Conservation (phyloP, 2,113 vertebrate genomes). For the Candoia aspera region DNA sequence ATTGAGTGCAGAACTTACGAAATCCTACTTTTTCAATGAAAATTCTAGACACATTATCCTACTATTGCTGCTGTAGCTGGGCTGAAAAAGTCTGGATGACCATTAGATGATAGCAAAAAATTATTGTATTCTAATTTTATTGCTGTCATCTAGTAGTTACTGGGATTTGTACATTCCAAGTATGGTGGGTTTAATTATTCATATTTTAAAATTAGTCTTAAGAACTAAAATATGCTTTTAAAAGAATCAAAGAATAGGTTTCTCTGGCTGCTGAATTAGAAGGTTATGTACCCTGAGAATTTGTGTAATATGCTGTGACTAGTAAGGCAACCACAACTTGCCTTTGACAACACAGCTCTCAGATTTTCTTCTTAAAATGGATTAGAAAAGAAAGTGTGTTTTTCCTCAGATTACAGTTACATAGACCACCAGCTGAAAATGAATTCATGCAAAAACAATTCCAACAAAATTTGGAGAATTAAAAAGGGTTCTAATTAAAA, state of each 20-base stretch:
- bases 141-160: not conserved
- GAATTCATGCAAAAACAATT: conserved; percentile 33
- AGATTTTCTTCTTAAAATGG: not conserved
- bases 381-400: rapidly evolving
- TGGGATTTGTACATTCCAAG: not conserved
- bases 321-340: not conserved
- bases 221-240: not conserved
- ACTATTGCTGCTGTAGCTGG: not conserved
- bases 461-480: conserved; percentile 42
- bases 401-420: conserved; percentile 21
- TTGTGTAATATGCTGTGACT: not conserved
- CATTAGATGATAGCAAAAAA: not conserved
- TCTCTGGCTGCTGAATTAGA: not conserved
- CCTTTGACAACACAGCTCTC: not conserved
- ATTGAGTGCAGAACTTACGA: not conserved
- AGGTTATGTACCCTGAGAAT: not conserved
- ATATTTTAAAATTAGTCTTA: not conserved
- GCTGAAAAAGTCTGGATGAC: not conserved
- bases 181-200: not conserved
- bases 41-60: not conserved
- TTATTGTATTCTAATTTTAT: not conserved
- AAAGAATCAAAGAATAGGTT: not conserved
- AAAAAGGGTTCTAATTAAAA: conserved; percentile 61
- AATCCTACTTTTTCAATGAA: not conserved
- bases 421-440: conserved; percentile 30